Evolutionary conservation across 2,797 vertebrate species (phyloP), one percentile per base, ranked within the genome.

Genomic region (Halcyon chelicuti): DNA sequence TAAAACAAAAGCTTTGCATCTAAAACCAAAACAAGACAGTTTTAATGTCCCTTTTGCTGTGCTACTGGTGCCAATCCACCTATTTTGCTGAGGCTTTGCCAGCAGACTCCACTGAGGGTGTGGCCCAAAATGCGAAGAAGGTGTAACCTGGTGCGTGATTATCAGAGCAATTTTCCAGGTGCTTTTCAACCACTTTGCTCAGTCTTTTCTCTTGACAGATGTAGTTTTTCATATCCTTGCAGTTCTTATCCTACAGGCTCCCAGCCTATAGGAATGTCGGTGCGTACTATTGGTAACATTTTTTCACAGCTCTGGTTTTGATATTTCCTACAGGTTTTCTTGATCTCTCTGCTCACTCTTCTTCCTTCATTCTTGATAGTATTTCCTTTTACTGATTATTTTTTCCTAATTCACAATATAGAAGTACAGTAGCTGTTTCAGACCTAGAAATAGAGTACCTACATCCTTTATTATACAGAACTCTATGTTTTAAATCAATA

Each of bases 61-160:
- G n/a, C 33, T 60, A 4, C 1, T 0, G 0, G 22, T 44, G 42
- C 47, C 44, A 26, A 2, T 22, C 35, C 33, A 3, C 19, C 25
- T 51, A 3, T 66, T 88, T n/a, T 8, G 19, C 44, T 5, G 10
- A 55, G 33, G 13, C 15, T 26, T 46, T 94, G 44, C 37, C 28
- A 37, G 16, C 12, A 25, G 57, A 39, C 3, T 40, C 40, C 52
- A 9, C 70, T 61, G 40, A 58, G n/a, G 49, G 8, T 17, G 28
- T 39, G 28, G 31, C 46, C 55, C 60, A 68, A 18, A 76, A 39
- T 29, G 39, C 10, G 51, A 10, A 40, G 58, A 8, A 3, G 5
- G 23, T 55, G 15, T 66, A 17, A 65, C 35, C 58, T 37, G 29
- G 31, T 35, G 8, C 21, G 0, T 4, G 8, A 16, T 57, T 1